Base-by-base conservation (phyloP, 2,797 vertebrate genomes). In the Poeciliopsis paucimaculata region DNA sequence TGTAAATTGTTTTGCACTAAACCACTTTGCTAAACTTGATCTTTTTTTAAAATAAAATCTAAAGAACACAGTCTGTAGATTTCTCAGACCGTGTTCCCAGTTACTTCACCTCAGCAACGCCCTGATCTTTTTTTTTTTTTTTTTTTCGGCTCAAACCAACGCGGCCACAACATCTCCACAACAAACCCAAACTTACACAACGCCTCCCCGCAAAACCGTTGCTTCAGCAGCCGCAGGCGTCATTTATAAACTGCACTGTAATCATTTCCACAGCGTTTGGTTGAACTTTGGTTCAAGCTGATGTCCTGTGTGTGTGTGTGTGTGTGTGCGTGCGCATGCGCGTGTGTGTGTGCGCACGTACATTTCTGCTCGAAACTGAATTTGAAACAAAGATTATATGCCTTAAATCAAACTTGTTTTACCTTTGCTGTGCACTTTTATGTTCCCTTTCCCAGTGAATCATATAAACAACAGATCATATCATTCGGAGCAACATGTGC, bases 171-270 rank as follows among this genome's bases (percentile, higher is more conserved):
- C 60, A 76, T 89, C 92, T 89, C 89, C 92, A 90, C 86, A 90
- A 83, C 88, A 93, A 90, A 92, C 86, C 84, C 1, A 73, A 55
- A 73, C 77, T 86, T 84, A 86, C 83, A 75, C 60, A 85, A 79
- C 53, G 8, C 43, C 10, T 77, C 4, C 53, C 72, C 13, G 26
- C 31, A 72, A 55, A 55, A 47, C 26, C 66, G 51, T 51, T 20
- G 73, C 80, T 49, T 75, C 73, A 53, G 62, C 49, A 70, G 64
- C 12, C 43, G 45, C 80, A 64, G 68, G 55, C 34, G 11, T 82
- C 72, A 66, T n/a, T 43, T 15, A 15, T n/a, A 45, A 43, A 78
- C 77, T 75, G 2, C 20, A 34, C 47, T 70, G 49, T 62, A 82
- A 57, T 72, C 28, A 57, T 41, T 75, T 81, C 47, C 70, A 26